These are phyloP conservation scores for Tauraco hartlaubi DNA, from an alignment of 2,797 vertebrate species.

Conservation along the genomic window DNA sequence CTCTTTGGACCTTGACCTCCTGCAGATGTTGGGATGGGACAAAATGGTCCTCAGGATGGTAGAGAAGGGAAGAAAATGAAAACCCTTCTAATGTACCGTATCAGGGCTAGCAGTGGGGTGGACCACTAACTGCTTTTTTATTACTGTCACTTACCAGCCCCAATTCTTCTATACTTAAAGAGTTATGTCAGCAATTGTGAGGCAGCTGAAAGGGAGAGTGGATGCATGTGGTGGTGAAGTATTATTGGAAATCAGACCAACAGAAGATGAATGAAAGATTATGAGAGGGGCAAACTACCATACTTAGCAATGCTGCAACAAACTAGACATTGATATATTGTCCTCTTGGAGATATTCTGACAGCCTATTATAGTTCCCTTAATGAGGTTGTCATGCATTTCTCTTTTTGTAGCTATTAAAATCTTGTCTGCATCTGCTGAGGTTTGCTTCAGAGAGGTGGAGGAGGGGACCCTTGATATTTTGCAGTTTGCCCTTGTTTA, in stretches of 20 bases:
- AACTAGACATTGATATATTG: slow-evolving; percentile 82
- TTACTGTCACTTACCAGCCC: slow-evolving; percentile 83
- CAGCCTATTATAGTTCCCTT: slow-evolving; percentile 78
- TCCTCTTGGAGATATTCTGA: slow-evolving; percentile 76
- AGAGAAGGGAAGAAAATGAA: slow-evolving; percentile 77
- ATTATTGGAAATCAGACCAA: slow-evolving; percentile 74
- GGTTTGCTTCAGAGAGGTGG: slow-evolving; percentile 58
- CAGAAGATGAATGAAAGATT: slow-evolving; percentile 77
- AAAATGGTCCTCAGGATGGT: slow-evolving; percentile 62
- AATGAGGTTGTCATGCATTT: slow-evolving; percentile 85
- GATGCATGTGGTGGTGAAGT: slow-evolving; percentile 66
- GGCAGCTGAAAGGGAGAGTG: slow-evolving; percentile 75
- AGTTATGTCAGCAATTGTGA: slow-evolving; percentile 84
- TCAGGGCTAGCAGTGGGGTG: slow-evolving; percentile 83
- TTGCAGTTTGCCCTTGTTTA: slow-evolving; percentile 3
- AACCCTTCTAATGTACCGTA: slow-evolving; percentile 89
- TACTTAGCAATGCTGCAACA: slow-evolving; percentile 69
- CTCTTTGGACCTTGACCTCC: slow-evolving; percentile 86
- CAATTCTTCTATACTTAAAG: slow-evolving; percentile 81
- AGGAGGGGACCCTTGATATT: slow-evolving; percentile 18
- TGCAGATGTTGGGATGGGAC: slow-evolving; percentile 87
- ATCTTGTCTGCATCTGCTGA: slow-evolving; percentile 83
- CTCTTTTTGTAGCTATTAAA: slow-evolving; percentile 83
- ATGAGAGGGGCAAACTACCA: slow-evolving; percentile 67
- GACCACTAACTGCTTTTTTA: slow-evolving; percentile 87